Evolutionary conservation across 92 coral and sea anemone species (phyloP).

Genomic region (Epizoanthus fatuus): DNA sequence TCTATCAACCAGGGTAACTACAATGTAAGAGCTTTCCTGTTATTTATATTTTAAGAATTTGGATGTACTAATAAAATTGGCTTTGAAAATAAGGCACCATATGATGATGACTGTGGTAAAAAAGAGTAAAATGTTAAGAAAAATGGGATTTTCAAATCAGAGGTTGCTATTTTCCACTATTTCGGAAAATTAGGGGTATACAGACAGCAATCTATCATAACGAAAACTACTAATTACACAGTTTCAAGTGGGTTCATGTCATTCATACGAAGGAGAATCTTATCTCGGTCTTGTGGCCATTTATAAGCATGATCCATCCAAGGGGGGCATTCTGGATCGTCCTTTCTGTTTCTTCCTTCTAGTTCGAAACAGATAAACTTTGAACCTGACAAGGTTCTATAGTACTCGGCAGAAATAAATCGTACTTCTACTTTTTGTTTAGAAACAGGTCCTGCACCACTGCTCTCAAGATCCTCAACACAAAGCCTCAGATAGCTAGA

Average conservation of each 20-base stretch:
- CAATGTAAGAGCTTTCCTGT: no score
- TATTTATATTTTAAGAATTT: no score
- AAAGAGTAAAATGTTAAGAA: no score
- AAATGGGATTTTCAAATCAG: no score
- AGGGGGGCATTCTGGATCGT: slow-evolving; percentile 9
- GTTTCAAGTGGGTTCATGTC: slow-evolving; percentile 10
- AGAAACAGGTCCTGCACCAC: not conserved
- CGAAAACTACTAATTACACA: not conserved
- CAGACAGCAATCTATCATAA: no score
- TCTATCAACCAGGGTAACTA: no score
- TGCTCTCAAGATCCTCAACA: not conserved
- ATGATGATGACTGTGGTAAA: no score
- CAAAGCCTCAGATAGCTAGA: slow-evolving; percentile 10
- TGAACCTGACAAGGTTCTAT: slow-evolving; percentile 3
- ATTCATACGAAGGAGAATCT: slow-evolving; percentile 22
- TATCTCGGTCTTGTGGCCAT: slow-evolving; percentile 30
- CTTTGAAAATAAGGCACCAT: no score
- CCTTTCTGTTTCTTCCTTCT: not conserved
- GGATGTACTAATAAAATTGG: no score
- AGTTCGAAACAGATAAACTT: slow-evolving; percentile 30
- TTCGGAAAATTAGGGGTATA: no score
- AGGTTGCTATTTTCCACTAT: no score
- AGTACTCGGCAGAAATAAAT: slow-evolving; percentile 21
- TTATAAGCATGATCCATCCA: slow-evolving; percentile 18
- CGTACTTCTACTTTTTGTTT: slow-evolving; percentile 12